These are phyloP conservation scores for Enteromius viviparus DNA, from an alignment of 2,797 vertebrate genomes.

Conservation along the genomic window DNA sequence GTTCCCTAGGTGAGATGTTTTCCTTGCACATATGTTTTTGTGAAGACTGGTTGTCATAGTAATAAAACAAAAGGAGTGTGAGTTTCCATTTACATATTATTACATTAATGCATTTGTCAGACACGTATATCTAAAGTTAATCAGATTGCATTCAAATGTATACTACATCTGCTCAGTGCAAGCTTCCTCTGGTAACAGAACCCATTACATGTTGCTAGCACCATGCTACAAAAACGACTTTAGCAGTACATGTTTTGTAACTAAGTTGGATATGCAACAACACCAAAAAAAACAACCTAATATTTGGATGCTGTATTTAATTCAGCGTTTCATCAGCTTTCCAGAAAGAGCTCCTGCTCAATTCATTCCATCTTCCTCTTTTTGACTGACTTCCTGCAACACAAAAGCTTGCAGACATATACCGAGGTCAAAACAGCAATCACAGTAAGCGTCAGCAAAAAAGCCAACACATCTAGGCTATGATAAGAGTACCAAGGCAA, in stretches of 20 bases:
- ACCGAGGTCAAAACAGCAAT: slow-evolving; percentile 5
- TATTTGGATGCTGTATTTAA: neutral
- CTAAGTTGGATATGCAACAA: too few relatives aligned
- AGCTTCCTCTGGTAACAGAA: neutral
- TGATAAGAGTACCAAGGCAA: slow-evolving; percentile 32
- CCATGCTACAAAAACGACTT: neutral
- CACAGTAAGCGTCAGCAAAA: neutral
- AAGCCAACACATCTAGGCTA: slow-evolving; percentile 35
- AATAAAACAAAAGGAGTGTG: neutral
- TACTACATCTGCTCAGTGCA: neutral
- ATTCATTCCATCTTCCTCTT: slow-evolving; percentile 37
- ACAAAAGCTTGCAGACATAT: slow-evolving; percentile 22
- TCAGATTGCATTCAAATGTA: neutral
- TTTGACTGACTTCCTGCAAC: slow-evolving; percentile 6
- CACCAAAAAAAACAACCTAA: too few relatives aligned
- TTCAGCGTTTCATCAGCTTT: slow-evolving; percentile 1
- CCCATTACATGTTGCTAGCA: neutral
- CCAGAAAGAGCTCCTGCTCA: neutral
- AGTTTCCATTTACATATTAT: neutral
- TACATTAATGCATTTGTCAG: neutral
- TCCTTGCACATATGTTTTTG: neutral
- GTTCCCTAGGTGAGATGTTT: neutral
- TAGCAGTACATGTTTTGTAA: neutral
- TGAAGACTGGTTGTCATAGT: neutral
- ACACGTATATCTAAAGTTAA: neutral